Conservation (phyloP, 2,113 vertebrate genomes). For the Uria lomvia region DNA sequence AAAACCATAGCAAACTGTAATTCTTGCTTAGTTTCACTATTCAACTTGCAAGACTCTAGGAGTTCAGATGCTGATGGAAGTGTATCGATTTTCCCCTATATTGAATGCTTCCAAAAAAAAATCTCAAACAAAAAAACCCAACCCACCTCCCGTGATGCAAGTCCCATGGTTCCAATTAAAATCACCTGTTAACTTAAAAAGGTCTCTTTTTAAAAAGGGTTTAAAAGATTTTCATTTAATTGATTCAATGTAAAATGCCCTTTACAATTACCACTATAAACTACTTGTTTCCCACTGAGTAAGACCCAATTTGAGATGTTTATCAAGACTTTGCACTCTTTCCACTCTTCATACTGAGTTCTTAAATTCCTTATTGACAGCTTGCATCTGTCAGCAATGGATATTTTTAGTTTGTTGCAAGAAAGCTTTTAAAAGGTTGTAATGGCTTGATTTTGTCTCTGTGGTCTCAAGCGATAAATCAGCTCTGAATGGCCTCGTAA, state of each 20-base stretch:
- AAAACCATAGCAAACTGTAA: neutral
- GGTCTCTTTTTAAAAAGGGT: slow-evolving; percentile 92
- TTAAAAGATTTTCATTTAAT: slow-evolving; percentile 99
- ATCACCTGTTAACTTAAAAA: slow-evolving; percentile 97
- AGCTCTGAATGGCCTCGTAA: neutral
- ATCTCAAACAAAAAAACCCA: neutral
- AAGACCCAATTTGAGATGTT: slow-evolving; percentile 99
- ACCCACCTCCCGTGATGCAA: slow-evolving; percentile 68
- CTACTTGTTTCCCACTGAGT: slow-evolving; percentile 88
- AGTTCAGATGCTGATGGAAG: slow-evolving; percentile 80
- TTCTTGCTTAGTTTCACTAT: slow-evolving; percentile 61
- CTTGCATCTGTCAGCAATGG: slow-evolving; percentile 80
- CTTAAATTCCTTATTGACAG: slow-evolving; percentile 80
- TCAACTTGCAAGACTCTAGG: slow-evolving; percentile 70
- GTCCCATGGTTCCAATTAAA: slow-evolving; percentile 93
- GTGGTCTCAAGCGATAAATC: slow-evolving; percentile 26
- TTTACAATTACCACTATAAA: slow-evolving; percentile 95
- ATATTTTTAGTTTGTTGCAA: slow-evolving; percentile 77
- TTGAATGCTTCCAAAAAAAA: slow-evolving; percentile 75
- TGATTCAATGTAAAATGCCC: slow-evolving; percentile 89
- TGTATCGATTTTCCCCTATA: slow-evolving; percentile 75
- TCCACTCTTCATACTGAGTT: slow-evolving; percentile 88
- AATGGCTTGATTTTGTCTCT: slow-evolving; percentile 57
- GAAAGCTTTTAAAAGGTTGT: slow-evolving; percentile 79
- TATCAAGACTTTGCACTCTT: slow-evolving; percentile 91